Evolutionary conservation across 2,113 vertebrate species (phyloP).

Genomic region (Pachycephala philippinensis): DNA sequence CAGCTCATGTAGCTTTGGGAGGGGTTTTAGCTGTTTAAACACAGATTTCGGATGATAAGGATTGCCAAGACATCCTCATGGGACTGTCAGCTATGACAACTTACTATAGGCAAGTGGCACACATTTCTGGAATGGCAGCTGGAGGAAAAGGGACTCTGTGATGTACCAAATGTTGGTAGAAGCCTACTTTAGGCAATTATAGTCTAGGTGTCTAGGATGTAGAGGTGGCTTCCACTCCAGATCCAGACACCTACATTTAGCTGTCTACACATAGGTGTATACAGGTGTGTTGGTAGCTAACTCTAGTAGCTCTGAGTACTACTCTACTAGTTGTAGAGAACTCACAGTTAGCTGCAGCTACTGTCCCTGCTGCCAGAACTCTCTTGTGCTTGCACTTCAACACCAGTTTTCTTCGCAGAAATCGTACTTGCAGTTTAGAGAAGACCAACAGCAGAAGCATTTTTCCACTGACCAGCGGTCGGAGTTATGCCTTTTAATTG

Average conservation of each 20-base stretch:
- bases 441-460: neutral
- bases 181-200: neutral
- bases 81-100: accelerated
- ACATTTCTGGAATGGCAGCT: neutral
- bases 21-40: neutral
- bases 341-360: neutral
- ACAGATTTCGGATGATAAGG: neutral
- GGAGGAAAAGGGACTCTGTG: neutral
- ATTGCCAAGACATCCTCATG: neutral
- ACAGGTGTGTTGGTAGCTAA: neutral
- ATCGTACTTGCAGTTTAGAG: neutral
- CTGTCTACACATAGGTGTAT: neutral
- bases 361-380: neutral
- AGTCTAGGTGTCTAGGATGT: neutral
- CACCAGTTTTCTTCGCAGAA: neutral
- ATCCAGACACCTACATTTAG: neutral
- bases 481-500: neutral
- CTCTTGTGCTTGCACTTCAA: neutral
- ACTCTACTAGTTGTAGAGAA: neutral
- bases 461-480: accelerated
- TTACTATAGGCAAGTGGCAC: accelerated
- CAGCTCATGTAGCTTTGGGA: neutral
- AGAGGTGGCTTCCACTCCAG: neutral
- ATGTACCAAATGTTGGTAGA: neutral
- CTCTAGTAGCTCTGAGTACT: neutral